phyloP scores from a whole-genome alignment of 2,888 invertebrate species.

The Panorpa germanica region DNA sequence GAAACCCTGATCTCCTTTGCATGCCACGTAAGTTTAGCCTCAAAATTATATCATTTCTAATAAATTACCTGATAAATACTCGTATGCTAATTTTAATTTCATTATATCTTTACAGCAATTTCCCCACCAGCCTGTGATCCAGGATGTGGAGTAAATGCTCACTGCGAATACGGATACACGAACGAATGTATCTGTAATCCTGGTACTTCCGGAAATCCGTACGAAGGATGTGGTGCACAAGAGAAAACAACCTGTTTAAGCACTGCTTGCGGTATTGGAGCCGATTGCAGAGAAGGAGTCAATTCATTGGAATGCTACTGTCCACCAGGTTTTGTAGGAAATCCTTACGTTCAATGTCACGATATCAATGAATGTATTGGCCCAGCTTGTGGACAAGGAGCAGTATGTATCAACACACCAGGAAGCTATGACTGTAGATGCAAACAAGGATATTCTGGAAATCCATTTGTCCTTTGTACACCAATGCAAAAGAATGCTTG shows the following conservation, averaged over 20 bases:
- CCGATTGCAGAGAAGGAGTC: constrained; percentile 58
- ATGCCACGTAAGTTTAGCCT: constrained; percentile 66
- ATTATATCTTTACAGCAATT: constrained; percentile 36
- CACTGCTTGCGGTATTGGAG: constrained; percentile 56
- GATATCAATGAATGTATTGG: constrained; percentile 69
- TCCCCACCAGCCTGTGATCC: constrained; percentile 62
- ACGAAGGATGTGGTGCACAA: constrained; percentile 55
- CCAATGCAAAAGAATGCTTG: constrained; percentile 49
- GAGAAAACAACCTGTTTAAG: constrained; percentile 50
- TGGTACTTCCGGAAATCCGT: constrained; percentile 74
- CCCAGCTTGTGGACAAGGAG: constrained; percentile 65
- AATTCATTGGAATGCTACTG: constrained; percentile 66
- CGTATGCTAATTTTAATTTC: constrained; percentile 13
- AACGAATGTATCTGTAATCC: constrained; percentile 70
- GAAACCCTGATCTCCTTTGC: constrained; percentile 75
- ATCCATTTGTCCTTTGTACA: constrained; percentile 71
- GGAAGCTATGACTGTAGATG: constrained; percentile 84
- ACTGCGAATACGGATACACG: constrained; percentile 62
- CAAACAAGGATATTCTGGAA: constrained; percentile 64
- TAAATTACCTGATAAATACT: constrained; percentile 2
- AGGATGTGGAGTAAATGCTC: constrained; percentile 63
- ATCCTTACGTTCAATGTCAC: constrained; percentile 69
- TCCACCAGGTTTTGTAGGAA: constrained; percentile 66
- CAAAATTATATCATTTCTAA: constrained; percentile 1
- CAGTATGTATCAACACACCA: constrained; percentile 75